phyloP scores from a whole-genome alignment of 2,113 vertebrate species.

The Atrichornis clamosus region DNA sequence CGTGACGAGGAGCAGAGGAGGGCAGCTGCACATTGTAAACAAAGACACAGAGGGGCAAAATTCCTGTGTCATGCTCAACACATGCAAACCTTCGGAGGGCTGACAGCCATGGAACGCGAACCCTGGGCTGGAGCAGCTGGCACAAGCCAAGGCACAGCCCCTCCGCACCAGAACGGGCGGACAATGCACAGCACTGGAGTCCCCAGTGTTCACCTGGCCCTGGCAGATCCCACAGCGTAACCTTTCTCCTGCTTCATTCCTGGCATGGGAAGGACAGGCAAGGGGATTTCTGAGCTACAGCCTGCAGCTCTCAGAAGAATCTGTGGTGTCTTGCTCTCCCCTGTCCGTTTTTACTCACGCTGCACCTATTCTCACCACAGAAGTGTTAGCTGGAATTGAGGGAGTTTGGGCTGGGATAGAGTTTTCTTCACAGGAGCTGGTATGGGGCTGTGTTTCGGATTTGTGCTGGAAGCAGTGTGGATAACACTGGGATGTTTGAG shows the following conservation, averaged over 20 bases:
- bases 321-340: background rate
- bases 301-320: background rate
- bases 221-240: background rate
- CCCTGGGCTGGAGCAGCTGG: background rate
- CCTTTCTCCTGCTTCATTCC: background rate
- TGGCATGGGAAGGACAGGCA: background rate
- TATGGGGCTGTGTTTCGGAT: rapidly evolving
- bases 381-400: background rate
- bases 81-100: background rate
- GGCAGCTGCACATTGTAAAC: background rate
- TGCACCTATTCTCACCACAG: background rate
- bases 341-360: background rate
- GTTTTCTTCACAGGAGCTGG: background rate
- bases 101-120: background rate
- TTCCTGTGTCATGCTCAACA: background rate
- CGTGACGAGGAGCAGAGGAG: background rate
- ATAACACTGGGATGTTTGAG: background rate
- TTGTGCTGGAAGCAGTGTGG: background rate
- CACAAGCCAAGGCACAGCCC: background rate
- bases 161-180: background rate
- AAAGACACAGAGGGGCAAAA: background rate
- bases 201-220: background rate
- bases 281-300: background rate
- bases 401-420: background rate
- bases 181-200: background rate